Base-by-base conservation (phyloP, 2,888 invertebrate species). In the Conus canariensis region DNA sequence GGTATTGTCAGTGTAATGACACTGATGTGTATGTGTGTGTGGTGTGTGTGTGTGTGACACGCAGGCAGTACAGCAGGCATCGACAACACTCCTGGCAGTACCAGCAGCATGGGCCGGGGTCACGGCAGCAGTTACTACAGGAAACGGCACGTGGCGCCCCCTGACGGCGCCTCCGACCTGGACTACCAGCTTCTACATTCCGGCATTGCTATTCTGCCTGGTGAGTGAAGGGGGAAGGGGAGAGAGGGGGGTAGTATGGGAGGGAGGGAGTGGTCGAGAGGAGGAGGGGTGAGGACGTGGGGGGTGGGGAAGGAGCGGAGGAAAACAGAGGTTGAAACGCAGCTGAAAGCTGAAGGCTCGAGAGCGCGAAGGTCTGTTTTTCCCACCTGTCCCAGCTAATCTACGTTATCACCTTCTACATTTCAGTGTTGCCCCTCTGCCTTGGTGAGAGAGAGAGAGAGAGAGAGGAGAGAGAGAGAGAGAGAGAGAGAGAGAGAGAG, bases 181-280 rank as follows among this genome's bases (percentile, higher is more conserved):
- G 94, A 94, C 90, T 93, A 94, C 87, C 92, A 94, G 30, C 91
- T 95, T 16, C 91, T 95, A 64, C 92, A 93, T 90, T 94, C 95
- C 64, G 95, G 95, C n/a, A 92, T 95, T n/a, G 94, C 94, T 67
- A 93, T 94, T 85, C 91, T 95, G 82, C 95, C 95, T 92, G 95
- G 95, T 95, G 91, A 90, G 90, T 25, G 77, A 58, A 58, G 45
- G 77, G 12, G 58, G n/a, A 60, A 1, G 22, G 74, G 77, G 74
- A 7, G 70, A 0, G 30, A 8, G 70, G 16, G 70, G 16, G 70
- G 22, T 14, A 22, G 70, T 70, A 19, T 70, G 64, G 10, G n/a
- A 3, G 70, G 8, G 70, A 19, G n/a, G 14, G 70, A 8, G 70
- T 16, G 12, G 60, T 10, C 12, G 60, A 64, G 60, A 64, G 60